Percentiles rank a stretch among this genome's conserved stretches.
Evolutionary conservation across 2,888 invertebrate genomes (phyloP).

Genomic region (Mythimna lalbum): DNA sequence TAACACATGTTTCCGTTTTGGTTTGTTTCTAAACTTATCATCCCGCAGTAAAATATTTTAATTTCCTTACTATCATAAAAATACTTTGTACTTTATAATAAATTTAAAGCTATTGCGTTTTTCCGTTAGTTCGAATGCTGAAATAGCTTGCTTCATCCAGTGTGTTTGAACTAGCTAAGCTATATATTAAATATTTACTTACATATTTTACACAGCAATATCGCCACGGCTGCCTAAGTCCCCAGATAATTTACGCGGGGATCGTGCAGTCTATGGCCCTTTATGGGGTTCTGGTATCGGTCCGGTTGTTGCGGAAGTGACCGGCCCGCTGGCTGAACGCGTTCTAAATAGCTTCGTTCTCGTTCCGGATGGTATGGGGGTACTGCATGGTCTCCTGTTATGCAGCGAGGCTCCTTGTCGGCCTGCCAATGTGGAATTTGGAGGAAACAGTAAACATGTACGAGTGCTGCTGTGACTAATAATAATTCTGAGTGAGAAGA

Average conservation of each 20-base stretch:
- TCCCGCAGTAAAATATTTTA: not conserved
- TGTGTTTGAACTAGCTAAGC: not conserved
- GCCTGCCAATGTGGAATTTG: no score
- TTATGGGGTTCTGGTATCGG: no score
- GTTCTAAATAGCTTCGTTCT: no score
- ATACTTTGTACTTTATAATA: not conserved
- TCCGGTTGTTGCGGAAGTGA: no score
- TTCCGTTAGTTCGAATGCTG: not conserved
- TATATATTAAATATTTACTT: not conserved
- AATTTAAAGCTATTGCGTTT: not conserved
- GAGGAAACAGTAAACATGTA: no score
- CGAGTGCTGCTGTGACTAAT: not conserved
- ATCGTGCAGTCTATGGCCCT: no score
- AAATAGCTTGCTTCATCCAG: not conserved
- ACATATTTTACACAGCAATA: not conserved
- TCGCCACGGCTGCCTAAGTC: not conserved
- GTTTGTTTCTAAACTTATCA: constrained; percentile 27
- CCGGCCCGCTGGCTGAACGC: no score
- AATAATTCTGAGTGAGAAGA: no score
- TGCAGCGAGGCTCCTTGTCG: no score
- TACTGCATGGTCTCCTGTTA: no score
- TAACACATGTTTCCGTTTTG: constrained; percentile 48
- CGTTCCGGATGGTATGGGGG: no score
- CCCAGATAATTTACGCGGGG: no score
- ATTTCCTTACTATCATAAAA: not conserved